These are phyloP conservation scores for Thaumatotibia leucotreta DNA, from an alignment of 1,140 invertebrate species.

Conservation along the genomic window DNA sequence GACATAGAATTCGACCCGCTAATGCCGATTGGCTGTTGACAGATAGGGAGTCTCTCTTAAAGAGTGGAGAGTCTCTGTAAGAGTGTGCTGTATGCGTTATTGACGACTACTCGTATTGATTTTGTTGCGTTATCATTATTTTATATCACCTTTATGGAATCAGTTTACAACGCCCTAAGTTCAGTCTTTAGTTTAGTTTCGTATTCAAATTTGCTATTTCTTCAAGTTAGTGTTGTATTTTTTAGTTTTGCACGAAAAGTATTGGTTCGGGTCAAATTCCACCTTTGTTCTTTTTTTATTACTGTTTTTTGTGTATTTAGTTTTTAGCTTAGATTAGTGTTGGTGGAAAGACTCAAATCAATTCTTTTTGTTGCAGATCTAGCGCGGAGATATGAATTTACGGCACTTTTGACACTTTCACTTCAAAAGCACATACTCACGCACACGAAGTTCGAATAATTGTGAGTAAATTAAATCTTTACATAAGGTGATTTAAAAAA, in stretches of 20 bases:
- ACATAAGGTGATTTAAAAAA: no score
- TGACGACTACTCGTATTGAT: no score
- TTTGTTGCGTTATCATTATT: no score
- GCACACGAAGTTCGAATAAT: neutral
- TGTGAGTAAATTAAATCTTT: no score
- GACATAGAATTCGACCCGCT: no score
- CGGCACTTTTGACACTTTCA: neutral
- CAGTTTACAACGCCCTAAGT: no score
- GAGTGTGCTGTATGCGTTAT: no score
- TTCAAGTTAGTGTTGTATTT: neutral
- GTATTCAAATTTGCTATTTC: neutral
- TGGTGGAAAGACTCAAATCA: slow-evolving; percentile 58
- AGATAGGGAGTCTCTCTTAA: no score
- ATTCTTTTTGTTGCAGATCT: slow-evolving; percentile 54
- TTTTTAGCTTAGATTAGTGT: slow-evolving; percentile 20
- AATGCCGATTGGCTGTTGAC: no score
- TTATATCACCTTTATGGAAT: no score
- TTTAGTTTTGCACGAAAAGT: slow-evolving; percentile 30
- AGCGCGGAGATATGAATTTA: neutral
- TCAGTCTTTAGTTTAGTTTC: neutral
- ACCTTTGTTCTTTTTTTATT: slow-evolving; percentile 29
- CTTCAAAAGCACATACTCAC: neutral
- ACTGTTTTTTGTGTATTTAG: slow-evolving; percentile 19
- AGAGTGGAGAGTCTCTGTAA: no score
- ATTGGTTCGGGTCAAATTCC: slow-evolving; percentile 65